Evolutionary conservation across 2,113 vertebrate genomes (phyloP).

Genomic region (Cyanoramphus novaezelandiae): DNA sequence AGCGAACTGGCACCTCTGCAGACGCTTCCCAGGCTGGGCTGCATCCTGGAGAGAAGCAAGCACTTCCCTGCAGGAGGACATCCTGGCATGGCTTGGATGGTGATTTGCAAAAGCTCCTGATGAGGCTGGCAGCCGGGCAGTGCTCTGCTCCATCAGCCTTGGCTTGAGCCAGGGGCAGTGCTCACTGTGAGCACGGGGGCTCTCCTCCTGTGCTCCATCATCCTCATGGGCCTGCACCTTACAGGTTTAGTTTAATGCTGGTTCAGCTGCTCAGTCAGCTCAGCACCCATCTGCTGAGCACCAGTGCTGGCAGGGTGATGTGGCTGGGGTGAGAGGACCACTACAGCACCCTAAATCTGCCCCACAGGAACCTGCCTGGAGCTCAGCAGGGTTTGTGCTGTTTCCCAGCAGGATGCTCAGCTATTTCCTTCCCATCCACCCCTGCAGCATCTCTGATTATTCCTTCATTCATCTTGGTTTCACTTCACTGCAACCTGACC

Average conservation of each 20-base stretch:
- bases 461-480: conserved; percentile 51
- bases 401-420: background rate
- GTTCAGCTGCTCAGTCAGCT: background rate
- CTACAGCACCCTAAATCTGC: background rate
- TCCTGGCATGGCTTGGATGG: background rate
- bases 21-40: background rate
- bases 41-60: background rate
- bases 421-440: background rate
- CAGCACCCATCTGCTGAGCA: background rate
- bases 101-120: background rate
- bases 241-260: background rate
- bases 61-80: background rate
- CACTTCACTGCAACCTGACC: background rate
- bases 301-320: rapidly evolving
- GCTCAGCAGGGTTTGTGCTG: background rate
- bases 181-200: rapidly evolving
- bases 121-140: background rate
- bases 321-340: background rate
- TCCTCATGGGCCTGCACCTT: rapidly evolving
- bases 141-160: background rate
- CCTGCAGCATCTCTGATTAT: background rate
- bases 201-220: background rate
- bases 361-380: background rate
- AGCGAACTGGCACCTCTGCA: background rate
- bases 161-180: rapidly evolving